Evolutionary conservation across 1,140 invertebrate species (phyloP).

Genomic region (Protaetia brevitarsis): DNA sequence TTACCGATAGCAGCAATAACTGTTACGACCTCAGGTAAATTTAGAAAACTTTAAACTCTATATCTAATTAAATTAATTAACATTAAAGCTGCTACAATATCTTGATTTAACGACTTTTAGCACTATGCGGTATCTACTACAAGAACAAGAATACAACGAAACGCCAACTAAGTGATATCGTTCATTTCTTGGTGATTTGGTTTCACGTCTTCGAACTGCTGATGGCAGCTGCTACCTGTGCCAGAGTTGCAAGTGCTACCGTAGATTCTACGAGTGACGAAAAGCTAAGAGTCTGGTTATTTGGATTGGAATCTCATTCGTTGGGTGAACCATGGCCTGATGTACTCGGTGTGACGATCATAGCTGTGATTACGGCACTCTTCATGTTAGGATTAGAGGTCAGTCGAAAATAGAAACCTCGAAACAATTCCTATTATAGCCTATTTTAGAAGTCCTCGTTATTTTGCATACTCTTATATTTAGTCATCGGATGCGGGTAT

Average conservation of each 20-base stretch:
- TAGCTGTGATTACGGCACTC: slow-evolving; percentile 62
- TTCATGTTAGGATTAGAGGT: slow-evolving; percentile 70
- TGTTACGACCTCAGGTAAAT: slow-evolving; percentile 41
- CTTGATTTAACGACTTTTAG: slow-evolving; percentile 32
- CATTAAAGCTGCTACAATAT: no score
- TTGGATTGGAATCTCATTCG: slow-evolving; percentile 54
- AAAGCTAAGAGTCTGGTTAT: slow-evolving; percentile 55
- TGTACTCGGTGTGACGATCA: slow-evolving; percentile 63
- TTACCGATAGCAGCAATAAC: slow-evolving; percentile 39
- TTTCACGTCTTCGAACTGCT: slow-evolving; percentile 58
- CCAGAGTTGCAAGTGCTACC: slow-evolving; percentile 61
- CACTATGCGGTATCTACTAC: slow-evolving; percentile 32
- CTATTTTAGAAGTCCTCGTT: slow-evolving; percentile 32
- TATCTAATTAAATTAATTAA: no score
- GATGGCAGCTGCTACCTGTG: slow-evolving; percentile 61
- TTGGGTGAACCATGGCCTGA: slow-evolving; percentile 66
- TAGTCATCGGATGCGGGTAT: slow-evolving; percentile 40
- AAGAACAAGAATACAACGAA: slow-evolving; percentile 27
- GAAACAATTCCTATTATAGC: background rate
- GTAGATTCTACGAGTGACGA: slow-evolving; percentile 64
- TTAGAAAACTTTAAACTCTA: background rate
- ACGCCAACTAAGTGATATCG: slow-evolving; percentile 34
- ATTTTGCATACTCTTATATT: slow-evolving; percentile 42
- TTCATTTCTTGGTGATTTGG: slow-evolving; percentile 59
- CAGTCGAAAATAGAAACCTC: slow-evolving; percentile 29